phyloP scores from a whole-genome alignment of 2,888 invertebrate genomes.

The Julus scanicus region DNA sequence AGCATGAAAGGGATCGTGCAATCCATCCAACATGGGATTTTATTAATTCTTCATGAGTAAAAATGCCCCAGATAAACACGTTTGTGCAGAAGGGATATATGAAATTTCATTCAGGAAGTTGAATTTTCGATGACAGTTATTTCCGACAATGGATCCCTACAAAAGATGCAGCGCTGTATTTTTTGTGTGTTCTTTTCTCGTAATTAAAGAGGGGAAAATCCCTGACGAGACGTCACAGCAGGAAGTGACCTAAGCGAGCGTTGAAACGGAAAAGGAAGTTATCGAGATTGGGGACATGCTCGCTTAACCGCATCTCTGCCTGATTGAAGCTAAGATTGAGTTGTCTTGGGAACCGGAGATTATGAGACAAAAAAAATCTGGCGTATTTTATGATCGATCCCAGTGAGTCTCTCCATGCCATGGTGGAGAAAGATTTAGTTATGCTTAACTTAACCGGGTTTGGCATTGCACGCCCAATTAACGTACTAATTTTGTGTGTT shows the following conservation, averaged over 20 bases:
- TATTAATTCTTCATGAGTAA: not conserved
- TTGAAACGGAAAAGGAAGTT: constrained; percentile 6
- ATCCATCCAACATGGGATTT: not conserved
- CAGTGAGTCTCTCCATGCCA: no score
- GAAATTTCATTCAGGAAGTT: not conserved
- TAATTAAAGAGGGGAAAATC: constrained; percentile 23
- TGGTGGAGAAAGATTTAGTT: not conserved
- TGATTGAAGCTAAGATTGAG: not conserved
- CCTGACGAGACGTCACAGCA: not conserved
- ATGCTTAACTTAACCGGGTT: not conserved
- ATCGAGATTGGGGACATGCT: not conserved
- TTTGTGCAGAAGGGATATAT: not conserved
- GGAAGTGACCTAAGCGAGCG: constrained; percentile 33
- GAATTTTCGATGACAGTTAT: not conserved
- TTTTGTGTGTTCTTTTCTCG: not conserved
- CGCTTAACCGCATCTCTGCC: constrained; percentile 5
- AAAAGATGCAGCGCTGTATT: not conserved
- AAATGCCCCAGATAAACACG: not conserved
- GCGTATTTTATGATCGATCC: not conserved
- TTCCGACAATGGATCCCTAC: not conserved
- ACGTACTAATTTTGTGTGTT: not conserved
- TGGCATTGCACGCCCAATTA: not conserved
- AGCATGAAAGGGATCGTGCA: not conserved
- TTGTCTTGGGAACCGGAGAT: not conserved
- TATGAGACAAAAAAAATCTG: not conserved